Percentiles rank a stretch among this genome's conserved stretches.
Conservation (phyloP, 2,113 vertebrate genomes). For the Cephalopholis sonnerati region DNA sequence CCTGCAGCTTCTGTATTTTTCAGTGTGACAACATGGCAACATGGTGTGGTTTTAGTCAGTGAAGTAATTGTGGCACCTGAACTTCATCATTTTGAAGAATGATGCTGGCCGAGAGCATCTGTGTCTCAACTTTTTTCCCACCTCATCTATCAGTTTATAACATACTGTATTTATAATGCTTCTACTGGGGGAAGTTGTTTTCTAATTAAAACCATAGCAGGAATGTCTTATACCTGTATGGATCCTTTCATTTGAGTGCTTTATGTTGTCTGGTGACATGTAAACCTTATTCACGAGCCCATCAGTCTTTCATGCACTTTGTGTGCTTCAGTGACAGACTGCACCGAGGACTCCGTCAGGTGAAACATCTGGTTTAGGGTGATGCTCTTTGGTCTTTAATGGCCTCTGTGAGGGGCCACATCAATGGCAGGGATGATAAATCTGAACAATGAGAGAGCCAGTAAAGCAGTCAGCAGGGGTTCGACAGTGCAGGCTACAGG, state of each 20-base stretch:
- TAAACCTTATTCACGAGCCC: slow-evolving; percentile 32
- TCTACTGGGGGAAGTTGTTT: neutral
- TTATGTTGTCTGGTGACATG: slow-evolving; percentile 47
- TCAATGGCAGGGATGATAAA: slow-evolving; percentile 80
- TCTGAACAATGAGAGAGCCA: slow-evolving; percentile 78
- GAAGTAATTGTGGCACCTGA: neutral
- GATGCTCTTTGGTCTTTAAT: slow-evolving; percentile 83
- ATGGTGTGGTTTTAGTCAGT: neutral
- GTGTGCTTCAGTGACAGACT: slow-evolving; percentile 52
- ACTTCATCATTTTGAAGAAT: neutral
- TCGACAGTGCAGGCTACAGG: slow-evolving; percentile 71
- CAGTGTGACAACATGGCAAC: neutral
- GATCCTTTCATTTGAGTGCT: slow-evolving; percentile 49
- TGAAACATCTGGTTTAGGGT: slow-evolving; percentile 82
- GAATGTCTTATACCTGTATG: slow-evolving; percentile 32
- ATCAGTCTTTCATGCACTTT: slow-evolving; percentile 64
- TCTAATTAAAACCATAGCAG: slow-evolving; percentile 54
- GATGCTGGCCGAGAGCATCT: neutral
- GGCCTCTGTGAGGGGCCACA: slow-evolving; percentile 72
- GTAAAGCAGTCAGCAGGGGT: slow-evolving; percentile 76
- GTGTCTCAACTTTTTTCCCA: neutral
- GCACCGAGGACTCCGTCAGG: slow-evolving; percentile 56
- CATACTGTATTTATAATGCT: neutral
- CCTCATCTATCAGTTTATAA: slow-evolving; percentile 5
- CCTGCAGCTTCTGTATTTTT: neutral